Evolutionary conservation across 2,888 invertebrate species (phyloP).

Genomic region (Scelioninae gen. 1): DNA sequence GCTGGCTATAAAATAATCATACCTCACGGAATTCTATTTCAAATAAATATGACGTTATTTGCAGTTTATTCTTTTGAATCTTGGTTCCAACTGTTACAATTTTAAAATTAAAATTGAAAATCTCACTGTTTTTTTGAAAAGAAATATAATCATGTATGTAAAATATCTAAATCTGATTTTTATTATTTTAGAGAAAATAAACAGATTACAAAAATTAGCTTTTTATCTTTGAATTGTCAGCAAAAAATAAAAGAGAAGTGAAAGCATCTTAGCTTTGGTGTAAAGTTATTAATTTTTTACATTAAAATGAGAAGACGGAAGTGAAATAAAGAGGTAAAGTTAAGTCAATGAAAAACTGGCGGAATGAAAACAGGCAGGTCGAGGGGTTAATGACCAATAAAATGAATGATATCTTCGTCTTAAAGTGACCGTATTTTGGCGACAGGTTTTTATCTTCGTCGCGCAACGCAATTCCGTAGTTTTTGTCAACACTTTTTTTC

Average conservation of each 20-base stretch:
- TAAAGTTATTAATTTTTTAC: constrained; percentile 35
- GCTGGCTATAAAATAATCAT: constrained; percentile 31
- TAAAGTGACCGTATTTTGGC: constrained; percentile 36
- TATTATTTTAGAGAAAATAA: too few relatives aligned
- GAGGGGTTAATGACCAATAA: constrained; percentile 42
- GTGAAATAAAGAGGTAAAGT: constrained; percentile 11
- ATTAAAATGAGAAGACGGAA: constrained; percentile 9
- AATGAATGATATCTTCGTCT: constrained; percentile 39
- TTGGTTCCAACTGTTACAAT: too few relatives aligned
- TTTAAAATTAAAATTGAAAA: too few relatives aligned
- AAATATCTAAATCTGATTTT: too few relatives aligned
- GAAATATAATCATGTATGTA: too few relatives aligned
- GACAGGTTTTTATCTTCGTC: constrained; percentile 14
- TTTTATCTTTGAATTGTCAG: too few relatives aligned
- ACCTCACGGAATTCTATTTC: constrained; percentile 1
- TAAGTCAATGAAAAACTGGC: constrained; percentile 30
- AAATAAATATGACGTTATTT: not conserved
- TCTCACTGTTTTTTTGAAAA: too few relatives aligned
- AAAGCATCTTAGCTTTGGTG: not conserved
- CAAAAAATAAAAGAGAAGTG: too few relatives aligned
- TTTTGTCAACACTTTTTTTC: constrained; percentile 22
- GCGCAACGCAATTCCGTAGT: constrained; percentile 1
- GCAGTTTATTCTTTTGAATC: too few relatives aligned
- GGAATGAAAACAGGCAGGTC: constrained; percentile 29
- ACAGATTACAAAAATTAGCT: too few relatives aligned